Evolutionary conservation across 2,888 invertebrate species (phyloP).

Genomic region (Acanthosoma haemorrhoidale): DNA sequence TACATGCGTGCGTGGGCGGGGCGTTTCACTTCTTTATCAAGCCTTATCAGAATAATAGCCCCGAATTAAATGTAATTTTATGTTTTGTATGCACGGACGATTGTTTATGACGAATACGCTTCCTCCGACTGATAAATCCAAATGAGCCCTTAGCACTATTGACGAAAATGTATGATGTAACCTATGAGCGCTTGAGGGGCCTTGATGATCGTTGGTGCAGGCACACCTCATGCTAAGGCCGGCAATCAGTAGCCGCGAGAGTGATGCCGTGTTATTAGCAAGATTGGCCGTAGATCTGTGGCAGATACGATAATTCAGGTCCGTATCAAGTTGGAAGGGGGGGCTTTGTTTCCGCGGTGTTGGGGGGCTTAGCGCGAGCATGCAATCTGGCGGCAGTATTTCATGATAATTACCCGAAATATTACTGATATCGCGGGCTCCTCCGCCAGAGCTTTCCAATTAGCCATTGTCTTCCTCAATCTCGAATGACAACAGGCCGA

Average conservation of each 20-base stretch:
- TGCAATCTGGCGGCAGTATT: neutral
- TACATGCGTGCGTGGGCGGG: no score
- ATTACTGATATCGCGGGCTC: neutral
- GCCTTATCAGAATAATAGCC: no score
- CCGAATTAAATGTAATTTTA: no score
- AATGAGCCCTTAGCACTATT: no score
- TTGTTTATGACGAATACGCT: no score
- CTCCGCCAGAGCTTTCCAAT: neutral
- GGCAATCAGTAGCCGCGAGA: neutral
- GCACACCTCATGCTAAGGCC: neutral
- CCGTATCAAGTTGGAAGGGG: neutral
- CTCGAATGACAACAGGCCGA: neutral
- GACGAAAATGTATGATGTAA: no score
- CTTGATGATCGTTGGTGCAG: neutral
- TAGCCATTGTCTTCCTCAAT: neutral
- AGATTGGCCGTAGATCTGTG: neutral
- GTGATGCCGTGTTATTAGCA: slow-evolving; percentile 6
- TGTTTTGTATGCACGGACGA: no score
- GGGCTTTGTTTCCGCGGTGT: neutral
- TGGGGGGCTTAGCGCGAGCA: no score
- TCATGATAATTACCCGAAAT: neutral
- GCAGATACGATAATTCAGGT: neutral
- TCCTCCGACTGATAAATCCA: no score
- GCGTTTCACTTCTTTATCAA: no score
- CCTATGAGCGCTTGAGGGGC: neutral